These are phyloP conservation scores for Drosophila ficusphila DNA, from an alignment of 1,140 invertebrate genomes.

Conservation along the genomic window DNA sequence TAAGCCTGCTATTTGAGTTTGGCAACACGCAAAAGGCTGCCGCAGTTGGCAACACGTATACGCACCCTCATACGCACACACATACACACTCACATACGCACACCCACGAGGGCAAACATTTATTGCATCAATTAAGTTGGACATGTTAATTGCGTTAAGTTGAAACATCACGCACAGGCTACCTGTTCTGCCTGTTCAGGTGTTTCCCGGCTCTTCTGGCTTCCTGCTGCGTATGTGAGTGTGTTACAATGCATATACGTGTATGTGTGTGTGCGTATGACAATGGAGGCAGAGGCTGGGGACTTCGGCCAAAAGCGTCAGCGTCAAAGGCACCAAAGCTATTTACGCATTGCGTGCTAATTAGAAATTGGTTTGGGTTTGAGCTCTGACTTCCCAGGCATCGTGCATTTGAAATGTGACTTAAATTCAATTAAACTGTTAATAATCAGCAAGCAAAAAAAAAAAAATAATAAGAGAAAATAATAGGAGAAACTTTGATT, in stretches of 20 bases:
- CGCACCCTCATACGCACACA: constrained; percentile 22
- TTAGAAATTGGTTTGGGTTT: constrained; percentile 57
- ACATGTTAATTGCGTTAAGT: constrained; percentile 83
- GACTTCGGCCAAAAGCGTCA: constrained; percentile 41
- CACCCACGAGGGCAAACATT: constrained; percentile 66
- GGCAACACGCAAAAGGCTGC: constrained; percentile 73
- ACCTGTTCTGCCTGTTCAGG: constrained; percentile 11
- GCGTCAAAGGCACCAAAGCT: constrained; percentile 56
- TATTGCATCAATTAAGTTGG: constrained; percentile 83
- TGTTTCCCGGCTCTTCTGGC: constrained; percentile 13
- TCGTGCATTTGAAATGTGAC: constrained; percentile 54
- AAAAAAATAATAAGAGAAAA: neutral
- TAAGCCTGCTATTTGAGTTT: constrained; percentile 62
- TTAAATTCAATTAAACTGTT: constrained; percentile 56
- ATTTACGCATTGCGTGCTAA: constrained; percentile 66
- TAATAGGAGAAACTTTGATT: constrained; percentile 22
- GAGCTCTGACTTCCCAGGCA: neutral
- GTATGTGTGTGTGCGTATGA: constrained; percentile 27
- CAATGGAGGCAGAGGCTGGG: constrained; percentile 25
- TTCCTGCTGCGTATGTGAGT: constrained; percentile 18
- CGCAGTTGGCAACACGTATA: constrained; percentile 67
- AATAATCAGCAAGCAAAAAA: constrained; percentile 11
- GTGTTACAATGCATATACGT: no score
- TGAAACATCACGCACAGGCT: constrained; percentile 78
- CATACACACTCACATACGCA: constrained; percentile 29